Conservation (phyloP, 1,140 invertebrate genomes). For the Uloborus diversus region DNA sequence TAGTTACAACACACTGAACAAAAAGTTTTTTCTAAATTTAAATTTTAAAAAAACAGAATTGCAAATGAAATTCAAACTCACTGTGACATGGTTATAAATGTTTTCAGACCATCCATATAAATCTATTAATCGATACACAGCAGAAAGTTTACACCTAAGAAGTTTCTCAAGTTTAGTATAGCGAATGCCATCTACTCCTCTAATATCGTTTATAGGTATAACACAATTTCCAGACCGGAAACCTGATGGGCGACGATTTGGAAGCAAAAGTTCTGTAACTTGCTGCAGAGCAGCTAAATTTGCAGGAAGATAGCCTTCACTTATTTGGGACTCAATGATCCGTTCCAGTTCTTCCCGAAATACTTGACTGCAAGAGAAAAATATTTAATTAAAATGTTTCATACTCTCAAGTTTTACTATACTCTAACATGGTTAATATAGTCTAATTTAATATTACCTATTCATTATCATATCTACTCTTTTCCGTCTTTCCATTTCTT, state of each 20-base stretch:
- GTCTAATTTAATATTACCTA: constrained; percentile 49
- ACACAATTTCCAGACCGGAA: constrained; percentile 70
- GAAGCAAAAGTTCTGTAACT: constrained; percentile 61
- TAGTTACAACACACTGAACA: too few relatives aligned
- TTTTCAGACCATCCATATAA: constrained; percentile 95
- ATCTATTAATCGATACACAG: constrained; percentile 94
- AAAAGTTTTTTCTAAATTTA: too few relatives aligned
- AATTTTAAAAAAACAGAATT: too few relatives aligned
- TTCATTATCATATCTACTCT: constrained; percentile 96
- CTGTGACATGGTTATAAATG: constrained; percentile 79
- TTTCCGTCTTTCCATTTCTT: constrained; percentile 96
- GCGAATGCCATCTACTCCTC: constrained; percentile 87
- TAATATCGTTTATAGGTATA: constrained; percentile 97
- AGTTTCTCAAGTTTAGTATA: constrained; percentile 96
- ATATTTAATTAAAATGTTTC: background rate
- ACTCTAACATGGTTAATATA: too few relatives aligned
- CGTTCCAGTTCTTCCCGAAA: constrained; percentile 97
- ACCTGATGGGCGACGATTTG: constrained; percentile 43
- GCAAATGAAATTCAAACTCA: constrained; percentile 64
- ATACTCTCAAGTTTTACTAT: background rate
- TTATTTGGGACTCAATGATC: constrained; percentile 90
- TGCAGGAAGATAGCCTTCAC: constrained; percentile 78
- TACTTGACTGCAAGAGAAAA: constrained; percentile 74
- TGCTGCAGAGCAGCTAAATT: constrained; percentile 89
- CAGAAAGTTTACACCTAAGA: constrained; percentile 93